These are phyloP conservation scores for Rhagoletis pomonella DNA, from an alignment of 1,140 invertebrate species.

Conservation along the genomic window DNA sequence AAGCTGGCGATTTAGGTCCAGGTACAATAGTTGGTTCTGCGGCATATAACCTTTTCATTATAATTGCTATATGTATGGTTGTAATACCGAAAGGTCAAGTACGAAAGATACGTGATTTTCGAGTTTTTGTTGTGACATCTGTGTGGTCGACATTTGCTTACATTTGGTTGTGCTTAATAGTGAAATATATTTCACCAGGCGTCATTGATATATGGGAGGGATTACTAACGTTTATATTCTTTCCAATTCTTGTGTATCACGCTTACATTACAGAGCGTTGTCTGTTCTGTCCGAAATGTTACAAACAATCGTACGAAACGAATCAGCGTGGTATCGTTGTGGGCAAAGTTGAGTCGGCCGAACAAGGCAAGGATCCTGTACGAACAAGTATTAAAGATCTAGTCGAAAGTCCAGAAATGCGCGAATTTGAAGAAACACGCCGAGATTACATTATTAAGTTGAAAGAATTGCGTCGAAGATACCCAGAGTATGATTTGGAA, in stretches of 20 bases:
- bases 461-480: slow-evolving; percentile 87
- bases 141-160: slow-evolving; percentile 98
- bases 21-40: slow-evolving; percentile 98
- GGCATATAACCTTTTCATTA: slow-evolving; percentile 97
- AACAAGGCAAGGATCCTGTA: not conserved
- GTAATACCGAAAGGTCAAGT: slow-evolving; percentile 84
- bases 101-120: not conserved
- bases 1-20: slow-evolving; percentile 96
- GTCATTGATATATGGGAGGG: slow-evolving; percentile 95
- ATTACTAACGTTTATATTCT: slow-evolving; percentile 93
- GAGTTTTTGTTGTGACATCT: slow-evolving; percentile 32
- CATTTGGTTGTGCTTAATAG: slow-evolving; percentile 95
- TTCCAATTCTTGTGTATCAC: slow-evolving; percentile 93
- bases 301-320: slow-evolving; percentile 68
- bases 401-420: slow-evolving; percentile 81
- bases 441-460: slow-evolving; percentile 92
- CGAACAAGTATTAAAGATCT: slow-evolving; percentile 17
- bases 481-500: slow-evolving; percentile 88
- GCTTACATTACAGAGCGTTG: slow-evolving; percentile 94
- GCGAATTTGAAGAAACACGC: slow-evolving; percentile 91
- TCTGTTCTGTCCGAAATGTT: slow-evolving; percentile 89
- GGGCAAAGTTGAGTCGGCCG: not conserved
- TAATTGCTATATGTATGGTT: slow-evolving; percentile 94
- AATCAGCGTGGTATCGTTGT: not conserved
- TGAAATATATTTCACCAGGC: slow-evolving; percentile 87